Evolutionary conservation across 2,797 vertebrate species (phyloP), one percentile per base, ranked within the genome.

Genomic region (Syngnathus acus): DNA sequence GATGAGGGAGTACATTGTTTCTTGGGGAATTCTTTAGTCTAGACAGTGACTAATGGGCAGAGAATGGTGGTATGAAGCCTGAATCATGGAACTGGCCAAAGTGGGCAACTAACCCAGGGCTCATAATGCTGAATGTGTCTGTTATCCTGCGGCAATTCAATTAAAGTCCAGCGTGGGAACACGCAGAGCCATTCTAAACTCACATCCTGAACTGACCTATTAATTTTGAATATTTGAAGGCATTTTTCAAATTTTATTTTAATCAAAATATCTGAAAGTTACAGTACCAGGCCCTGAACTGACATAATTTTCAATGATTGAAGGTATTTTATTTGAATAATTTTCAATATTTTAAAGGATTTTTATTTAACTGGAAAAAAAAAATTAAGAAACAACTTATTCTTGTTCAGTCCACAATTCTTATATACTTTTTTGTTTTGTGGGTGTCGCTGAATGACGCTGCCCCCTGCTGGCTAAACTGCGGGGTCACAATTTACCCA

Each of bases 101-200:
- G 42, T 62, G 42, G 60, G 6, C 21, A 62, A 62, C 60, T 62
- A 47, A 45, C 45, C 42, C 42, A 45, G 60, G 11, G 38, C 58
- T 19, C n/a, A 5, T 21, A 40, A 61, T 39, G 42, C 40, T 45
- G 60, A 62, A 62, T 45, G 43, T 26, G 42, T 26, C 43, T 16
- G 13, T 62, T 62, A 62, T 62, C 13, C 16, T 4, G 60, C 14
- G 21, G 60, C 13, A 62, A 62, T 62, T 62, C 13, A 62, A 62
- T 62, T 62, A 62, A 62, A 45, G 21, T 45, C 26, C 42, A 62
- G 42, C 14, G 60, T 45, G 60, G 60, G 60, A 62, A 45, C 60
- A 62, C 9, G 6, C 21, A 45, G 60, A 45, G 37, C 14, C 23
- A 37, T 43, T 61, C 19, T 61, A 26, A 47, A 43, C 13, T 26